A percentile compares a stretch with the other conserved stretches of the same genome.
phyloP scores from a whole-genome alignment of 2,797 vertebrate species.

The Eupleurogrammus muticus region DNA sequence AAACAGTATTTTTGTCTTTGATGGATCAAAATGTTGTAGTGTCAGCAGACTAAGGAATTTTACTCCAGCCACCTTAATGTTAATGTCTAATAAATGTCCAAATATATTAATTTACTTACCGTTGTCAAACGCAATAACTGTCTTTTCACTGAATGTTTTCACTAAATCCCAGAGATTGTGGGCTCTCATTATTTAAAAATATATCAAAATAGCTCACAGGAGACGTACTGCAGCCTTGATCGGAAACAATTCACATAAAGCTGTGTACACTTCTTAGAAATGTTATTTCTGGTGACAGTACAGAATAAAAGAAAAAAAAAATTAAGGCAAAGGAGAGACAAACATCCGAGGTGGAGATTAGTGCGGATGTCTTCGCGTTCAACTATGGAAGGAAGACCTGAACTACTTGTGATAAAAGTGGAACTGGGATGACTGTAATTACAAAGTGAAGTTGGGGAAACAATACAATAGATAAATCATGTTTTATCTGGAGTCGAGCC shows the following conservation, averaged over 20 bases:
- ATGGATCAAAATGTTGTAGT: too few relatives aligned
- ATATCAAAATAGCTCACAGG: slow-evolving; percentile 57
- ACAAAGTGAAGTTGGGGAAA: slow-evolving; percentile 60
- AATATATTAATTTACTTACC: slow-evolving; percentile 12
- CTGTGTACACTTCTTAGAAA: slow-evolving; percentile 65
- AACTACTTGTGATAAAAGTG: slow-evolving; percentile 51
- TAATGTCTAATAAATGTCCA: slow-evolving; percentile 14
- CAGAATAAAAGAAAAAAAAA: slow-evolving; percentile 66
- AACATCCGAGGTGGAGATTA: slow-evolving; percentile 52
- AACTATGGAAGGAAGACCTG: slow-evolving; percentile 34
- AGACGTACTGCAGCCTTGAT: slow-evolving; percentile 54
- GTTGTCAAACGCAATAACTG: slow-evolving; percentile 38
- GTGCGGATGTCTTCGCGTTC: slow-evolving; percentile 40
- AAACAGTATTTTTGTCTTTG: slow-evolving; percentile 4
- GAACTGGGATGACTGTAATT: slow-evolving; percentile 36
- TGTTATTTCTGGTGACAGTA: slow-evolving; percentile 74
- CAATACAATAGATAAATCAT: slow-evolving; percentile 55
- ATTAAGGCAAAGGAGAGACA: slow-evolving; percentile 61
- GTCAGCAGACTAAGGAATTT: neutral
- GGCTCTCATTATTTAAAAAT: slow-evolving; percentile 50
- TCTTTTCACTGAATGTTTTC: slow-evolving; percentile 43
- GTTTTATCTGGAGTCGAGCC: slow-evolving; percentile 37
- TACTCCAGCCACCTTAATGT: neutral
- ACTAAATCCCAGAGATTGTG: slow-evolving; percentile 31
- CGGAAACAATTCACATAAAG: slow-evolving; percentile 63